Conservation (phyloP, 2,888 invertebrate species). For the Shargacucullia verbasci region DNA sequence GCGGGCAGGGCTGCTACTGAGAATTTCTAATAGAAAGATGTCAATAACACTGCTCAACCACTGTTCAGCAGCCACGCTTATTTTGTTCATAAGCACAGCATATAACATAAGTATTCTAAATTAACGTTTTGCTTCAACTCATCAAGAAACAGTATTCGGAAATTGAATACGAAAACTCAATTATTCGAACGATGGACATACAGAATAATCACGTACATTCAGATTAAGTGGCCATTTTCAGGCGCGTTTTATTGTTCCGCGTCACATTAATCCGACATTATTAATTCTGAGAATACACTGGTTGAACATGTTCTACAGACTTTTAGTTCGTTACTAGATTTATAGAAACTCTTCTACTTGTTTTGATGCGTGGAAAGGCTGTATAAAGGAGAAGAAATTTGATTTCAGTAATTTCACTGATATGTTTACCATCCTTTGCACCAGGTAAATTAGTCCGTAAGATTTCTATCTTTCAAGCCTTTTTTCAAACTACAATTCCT, state of each 20-base stretch:
- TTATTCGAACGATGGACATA: slow-evolving; percentile 44
- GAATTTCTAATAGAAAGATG: no score
- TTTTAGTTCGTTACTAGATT: slow-evolving; percentile 3
- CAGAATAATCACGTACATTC: slow-evolving; percentile 51
- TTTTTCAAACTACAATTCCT: no score
- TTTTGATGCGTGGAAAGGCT: no score
- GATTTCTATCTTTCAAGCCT: no score
- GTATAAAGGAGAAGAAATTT: no score
- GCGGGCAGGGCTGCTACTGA: no score
- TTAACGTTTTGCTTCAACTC: slow-evolving; percentile 7
- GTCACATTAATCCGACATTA: slow-evolving; percentile 50
- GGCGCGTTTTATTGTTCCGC: slow-evolving; percentile 49
- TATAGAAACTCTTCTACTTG: slow-evolving; percentile 4
- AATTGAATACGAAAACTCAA: slow-evolving; percentile 46
- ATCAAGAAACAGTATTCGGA: slow-evolving; percentile 25
- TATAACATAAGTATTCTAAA: background rate
- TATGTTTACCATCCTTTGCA: no score
- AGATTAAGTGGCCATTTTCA: slow-evolving; percentile 54
- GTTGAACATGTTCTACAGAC: slow-evolving; percentile 9
- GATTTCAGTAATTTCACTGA: no score
- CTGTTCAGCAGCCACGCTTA: no score
- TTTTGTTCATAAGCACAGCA: no score
- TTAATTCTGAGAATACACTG: slow-evolving; percentile 43
- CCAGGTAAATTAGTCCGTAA: no score
- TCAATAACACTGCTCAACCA: no score